A percentile compares a stretch with the other conserved stretches of the same genome.
These are phyloP conservation scores for Pseudopodoces humilis DNA, from an alignment of 2,113 vertebrate genomes.

Conservation along the genomic window DNA sequence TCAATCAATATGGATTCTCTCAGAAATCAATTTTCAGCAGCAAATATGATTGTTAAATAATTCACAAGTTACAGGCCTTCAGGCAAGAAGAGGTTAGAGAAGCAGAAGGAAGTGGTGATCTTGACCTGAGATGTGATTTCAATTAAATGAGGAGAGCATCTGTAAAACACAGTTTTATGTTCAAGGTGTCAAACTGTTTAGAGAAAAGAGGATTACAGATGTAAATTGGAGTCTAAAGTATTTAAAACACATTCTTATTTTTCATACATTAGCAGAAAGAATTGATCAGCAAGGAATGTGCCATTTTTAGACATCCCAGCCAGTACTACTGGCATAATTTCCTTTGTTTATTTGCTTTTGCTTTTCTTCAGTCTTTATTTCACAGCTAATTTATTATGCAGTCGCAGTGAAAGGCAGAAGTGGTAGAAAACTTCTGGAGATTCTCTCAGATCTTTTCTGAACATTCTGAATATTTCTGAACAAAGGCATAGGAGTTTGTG, in stretches of 20 bases:
- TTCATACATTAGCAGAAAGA: background rate
- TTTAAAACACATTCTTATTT: slow-evolving; percentile 36
- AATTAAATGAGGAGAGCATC: slow-evolving; percentile 65
- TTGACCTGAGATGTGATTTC: slow-evolving; percentile 71
- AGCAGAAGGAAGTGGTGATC: slow-evolving; percentile 69
- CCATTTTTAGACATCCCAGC: background rate
- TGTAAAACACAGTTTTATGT: slow-evolving; percentile 48
- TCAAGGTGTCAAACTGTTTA: slow-evolving; percentile 27
- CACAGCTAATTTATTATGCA: background rate
- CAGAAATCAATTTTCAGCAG: slow-evolving; percentile 80
- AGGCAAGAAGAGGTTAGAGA: slow-evolving; percentile 72
- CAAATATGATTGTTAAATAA: slow-evolving; percentile 86
- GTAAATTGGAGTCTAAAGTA: slow-evolving; percentile 8
- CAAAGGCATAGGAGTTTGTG: background rate
- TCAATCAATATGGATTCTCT: slow-evolving; percentile 84
- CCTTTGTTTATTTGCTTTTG: background rate
- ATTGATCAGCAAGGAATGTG: background rate
- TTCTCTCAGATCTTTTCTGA: background rate
- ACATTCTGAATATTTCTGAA: background rate
- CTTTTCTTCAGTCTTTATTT: slow-evolving; percentile 2
- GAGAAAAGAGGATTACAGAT: slow-evolving; percentile 48
- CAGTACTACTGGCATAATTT: background rate
- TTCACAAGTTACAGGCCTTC: slow-evolving; percentile 78
- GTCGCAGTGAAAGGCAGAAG: background rate
- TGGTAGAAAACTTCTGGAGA: background rate